Base-by-base conservation (phyloP, 2,888 invertebrate genomes). In the Mythimna ferrago region DNA sequence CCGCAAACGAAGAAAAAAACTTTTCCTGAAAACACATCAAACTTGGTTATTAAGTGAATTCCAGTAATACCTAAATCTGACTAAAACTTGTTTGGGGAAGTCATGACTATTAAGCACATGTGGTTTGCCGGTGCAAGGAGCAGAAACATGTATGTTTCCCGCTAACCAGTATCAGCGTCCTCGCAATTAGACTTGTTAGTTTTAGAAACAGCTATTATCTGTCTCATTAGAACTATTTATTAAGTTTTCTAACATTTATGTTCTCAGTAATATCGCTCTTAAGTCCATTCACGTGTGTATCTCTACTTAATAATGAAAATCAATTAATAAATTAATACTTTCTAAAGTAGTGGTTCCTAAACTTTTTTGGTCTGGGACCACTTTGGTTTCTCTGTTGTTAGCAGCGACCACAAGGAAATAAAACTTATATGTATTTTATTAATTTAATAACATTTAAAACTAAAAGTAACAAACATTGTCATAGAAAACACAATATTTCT, bases 281-380 rank as follows among this genome's bases (percentile, higher is more conserved):
- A 51, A 41, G 19, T 21, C 16, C 16, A 62, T 70, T 44, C 9
- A 56, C 35, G 44, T 38, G 60, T 19, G 14, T 38, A 75, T 19
- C 2, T 32, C 9, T 48, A 58, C 16, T 35, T 10, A 19, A 57
- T 77, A 26, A 32, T 51, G 38, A 44, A 3, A 56, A 54, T 6
- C 51, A 35, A 54, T 61, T 44, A 66, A 70, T 58, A 76, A 32
- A 63, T 6, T 2, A 53, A 10, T 26, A 62, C 65, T 74, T 71
- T 81, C 70, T 62, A 67, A 67, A 70, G 48, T 16, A 48, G 48
- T 19, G 48, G 16, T 48, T 48, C 48, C 2, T 16, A 48, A 48
- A 4, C 6, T 48, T 48, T 48, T 14, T 48, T 48, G 16, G 16
- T 16, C 48, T 48, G 48, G 48, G 19, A 48, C 16, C 5, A 48